Conservation (phyloP, 2,888 invertebrate genomes). For the Arrhopalites spinosus region DNA sequence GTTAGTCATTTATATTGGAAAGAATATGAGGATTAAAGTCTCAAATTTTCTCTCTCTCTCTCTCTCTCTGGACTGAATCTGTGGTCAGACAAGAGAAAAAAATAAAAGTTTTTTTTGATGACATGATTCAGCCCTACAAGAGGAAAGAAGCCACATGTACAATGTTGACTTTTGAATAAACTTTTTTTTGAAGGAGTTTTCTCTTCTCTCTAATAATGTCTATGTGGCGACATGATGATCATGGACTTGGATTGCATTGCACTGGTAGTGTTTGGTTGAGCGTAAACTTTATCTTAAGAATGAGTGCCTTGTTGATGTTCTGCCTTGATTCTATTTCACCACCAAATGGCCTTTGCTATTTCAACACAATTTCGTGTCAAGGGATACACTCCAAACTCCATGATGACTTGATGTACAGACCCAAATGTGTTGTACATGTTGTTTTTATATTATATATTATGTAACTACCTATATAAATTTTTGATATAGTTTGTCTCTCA, state of each 20-base stretch:
- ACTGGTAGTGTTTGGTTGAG: slow-evolving; percentile 23
- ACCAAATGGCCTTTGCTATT: slow-evolving; percentile 20
- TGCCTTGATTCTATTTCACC: slow-evolving; percentile 27
- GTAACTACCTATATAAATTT: no score
- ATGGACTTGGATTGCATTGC: neutral
- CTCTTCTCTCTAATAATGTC: neutral
- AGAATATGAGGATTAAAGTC: neutral
- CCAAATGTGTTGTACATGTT: no score
- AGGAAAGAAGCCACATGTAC: neutral
- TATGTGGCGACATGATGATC: neutral
- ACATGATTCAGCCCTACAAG: neutral
- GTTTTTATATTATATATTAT: no score
- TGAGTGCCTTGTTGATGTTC: slow-evolving; percentile 46
- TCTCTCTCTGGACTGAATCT: neutral
- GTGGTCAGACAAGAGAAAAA: neutral
- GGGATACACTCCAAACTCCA: neutral
- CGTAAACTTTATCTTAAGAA: slow-evolving; percentile 48
- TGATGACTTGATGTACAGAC: neutral
- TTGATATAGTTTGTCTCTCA: no score
- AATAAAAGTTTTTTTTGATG: no score
- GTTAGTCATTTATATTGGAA: neutral
- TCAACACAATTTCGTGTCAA: neutral
- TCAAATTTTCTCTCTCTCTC: no score
- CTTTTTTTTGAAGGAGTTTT: no score
- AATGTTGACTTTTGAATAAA: neutral